Percentiles rank a stretch among this genome's conserved stretches.
phyloP scores from a whole-genome alignment of 2,888 invertebrate genomes.

The Lasiommata megera region DNA sequence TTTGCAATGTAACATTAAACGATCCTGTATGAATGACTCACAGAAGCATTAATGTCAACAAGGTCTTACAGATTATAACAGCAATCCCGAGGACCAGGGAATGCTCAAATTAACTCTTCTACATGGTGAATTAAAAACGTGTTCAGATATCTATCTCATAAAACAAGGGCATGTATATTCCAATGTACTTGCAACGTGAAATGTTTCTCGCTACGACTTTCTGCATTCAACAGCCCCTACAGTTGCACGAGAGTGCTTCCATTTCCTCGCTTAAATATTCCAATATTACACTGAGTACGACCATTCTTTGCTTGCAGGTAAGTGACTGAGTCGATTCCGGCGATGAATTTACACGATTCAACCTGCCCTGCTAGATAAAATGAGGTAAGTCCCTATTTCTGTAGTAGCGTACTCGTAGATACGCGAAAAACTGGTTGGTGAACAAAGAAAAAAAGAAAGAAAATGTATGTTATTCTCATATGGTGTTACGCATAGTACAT shows the following conservation, averaged over 20 bases:
- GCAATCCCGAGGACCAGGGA: no score
- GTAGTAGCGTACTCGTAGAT: background rate
- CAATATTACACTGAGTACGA: constrained; percentile 28
- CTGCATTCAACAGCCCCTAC: constrained; percentile 5
- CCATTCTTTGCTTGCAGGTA: constrained; percentile 34
- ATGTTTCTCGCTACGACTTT: background rate
- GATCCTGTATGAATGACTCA: no score
- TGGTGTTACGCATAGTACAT: no score
- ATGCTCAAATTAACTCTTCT: no score
- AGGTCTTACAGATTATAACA: no score
- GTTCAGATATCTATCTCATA: background rate
- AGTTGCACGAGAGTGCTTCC: constrained; percentile 12
- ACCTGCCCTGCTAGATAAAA: constrained; percentile 19
- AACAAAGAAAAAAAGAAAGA: no score
- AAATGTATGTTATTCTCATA: no score
- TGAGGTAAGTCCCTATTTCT: constrained; percentile 7
- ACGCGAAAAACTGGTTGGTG: no score
- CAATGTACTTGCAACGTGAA: background rate
- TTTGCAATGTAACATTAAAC: no score
- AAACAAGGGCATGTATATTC: background rate
- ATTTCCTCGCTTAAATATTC: constrained; percentile 28
- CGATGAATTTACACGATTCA: constrained; percentile 24
- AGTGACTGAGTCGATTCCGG: constrained; percentile 29
- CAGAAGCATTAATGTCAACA: no score
- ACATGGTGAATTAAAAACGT: no score